phyloP scores from a whole-genome alignment of 2,113 vertebrate genomes.

The Actinemys pallida region DNA sequence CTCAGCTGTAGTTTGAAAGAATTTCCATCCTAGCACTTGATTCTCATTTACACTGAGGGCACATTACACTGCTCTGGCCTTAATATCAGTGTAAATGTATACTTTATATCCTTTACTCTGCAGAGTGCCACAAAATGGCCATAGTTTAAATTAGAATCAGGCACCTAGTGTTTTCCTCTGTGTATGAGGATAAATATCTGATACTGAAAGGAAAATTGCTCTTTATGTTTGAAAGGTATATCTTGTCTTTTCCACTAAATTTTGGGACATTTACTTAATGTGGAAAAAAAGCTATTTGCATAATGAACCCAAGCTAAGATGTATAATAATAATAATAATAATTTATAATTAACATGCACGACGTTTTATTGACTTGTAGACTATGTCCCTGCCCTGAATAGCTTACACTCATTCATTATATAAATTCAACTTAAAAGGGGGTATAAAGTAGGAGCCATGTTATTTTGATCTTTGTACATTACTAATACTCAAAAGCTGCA shows the following conservation, averaged over 20 bases:
- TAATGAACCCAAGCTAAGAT: constrained; percentile 8
- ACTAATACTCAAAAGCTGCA: background rate
- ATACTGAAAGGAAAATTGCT: constrained; percentile 45
- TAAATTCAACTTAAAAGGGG: background rate
- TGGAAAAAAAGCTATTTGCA: constrained; percentile 32
- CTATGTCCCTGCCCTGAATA: background rate
- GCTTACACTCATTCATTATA: fast-evolving
- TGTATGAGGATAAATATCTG: constrained; percentile 44
- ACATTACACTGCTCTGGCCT: background rate
- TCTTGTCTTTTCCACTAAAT: background rate
- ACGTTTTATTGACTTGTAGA: background rate
- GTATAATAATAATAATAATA: background rate
- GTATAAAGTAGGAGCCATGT: background rate
- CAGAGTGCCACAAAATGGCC: constrained; percentile 34
- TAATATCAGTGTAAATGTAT: constrained; percentile 23
- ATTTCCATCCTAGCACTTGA: background rate
- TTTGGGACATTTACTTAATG: background rate
- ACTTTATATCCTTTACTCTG: constrained; percentile 2
- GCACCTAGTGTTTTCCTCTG: constrained; percentile 36
- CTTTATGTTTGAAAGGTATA: constrained; percentile 46
- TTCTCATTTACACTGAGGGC: background rate
- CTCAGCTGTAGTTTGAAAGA: background rate
- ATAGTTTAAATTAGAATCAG: constrained; percentile 63
- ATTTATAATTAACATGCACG: constrained; percentile 33
- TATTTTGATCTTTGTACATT: background rate